Base-by-base conservation (phyloP, 2,113 vertebrate species). In the Chaenogobius annularis region DNA sequence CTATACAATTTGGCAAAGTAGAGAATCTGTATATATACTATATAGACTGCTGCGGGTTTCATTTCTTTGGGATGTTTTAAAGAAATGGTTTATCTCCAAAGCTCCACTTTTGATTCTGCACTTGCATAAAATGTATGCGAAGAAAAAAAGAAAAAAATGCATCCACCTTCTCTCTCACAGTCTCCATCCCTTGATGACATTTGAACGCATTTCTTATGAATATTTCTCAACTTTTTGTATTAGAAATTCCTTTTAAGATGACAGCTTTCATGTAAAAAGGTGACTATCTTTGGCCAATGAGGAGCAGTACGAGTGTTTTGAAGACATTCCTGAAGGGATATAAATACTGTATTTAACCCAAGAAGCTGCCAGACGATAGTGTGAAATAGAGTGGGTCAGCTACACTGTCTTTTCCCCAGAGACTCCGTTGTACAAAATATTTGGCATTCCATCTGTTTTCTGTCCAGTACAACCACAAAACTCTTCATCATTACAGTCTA, bases 321-420 rank as follows among this genome's bases (percentile, higher is more conserved):
- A 88, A 88, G 88, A 90, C 87, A 90, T 92, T 91, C 89, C 84
- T 81, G 22, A 68, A 66, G 80, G 77, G 83, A 80, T 92, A 91
- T 83, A 93, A 90, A 93, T 93, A 92, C 86, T 79, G 62, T 87
- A 75, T 84, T 81, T 83, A 80, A 70, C 77, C 74, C 48, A 74
- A 58, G 70, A 64, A 79, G 55, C 80, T 56, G 78, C 72, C 62
- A 87, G 80, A 89, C 88, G 92, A 82, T 88, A 71, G 77, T 22
- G 52, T 61, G 66, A 77, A 72, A 22, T 47, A 20, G 69, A 76
- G 48, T 46, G 50, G 82, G 75, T 69, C 79, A 82, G 62, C 61
- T 70, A 52, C 64, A 48, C 11, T 35, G 5, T 20, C 26, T 56
- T 87, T 77, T 68, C 79, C 79, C 13, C 14, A 80, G 52, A 68